phyloP scores from a whole-genome alignment of 2,113 vertebrate genomes.

The Saguinus midas region DNA sequence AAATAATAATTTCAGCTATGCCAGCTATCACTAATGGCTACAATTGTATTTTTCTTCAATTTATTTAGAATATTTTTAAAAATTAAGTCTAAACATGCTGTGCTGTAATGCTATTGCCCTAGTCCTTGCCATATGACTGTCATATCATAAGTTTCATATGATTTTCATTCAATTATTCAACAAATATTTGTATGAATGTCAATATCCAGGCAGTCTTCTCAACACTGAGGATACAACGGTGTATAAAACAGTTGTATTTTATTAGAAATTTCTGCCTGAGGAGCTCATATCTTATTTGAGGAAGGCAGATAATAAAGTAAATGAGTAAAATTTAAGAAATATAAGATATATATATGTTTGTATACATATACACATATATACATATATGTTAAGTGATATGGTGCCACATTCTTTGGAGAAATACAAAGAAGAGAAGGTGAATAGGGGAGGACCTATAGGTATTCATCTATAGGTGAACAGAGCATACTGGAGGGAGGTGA shows the following conservation, averaged over 20 bases:
- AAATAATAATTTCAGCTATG: not conserved
- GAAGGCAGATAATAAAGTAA: not conserved
- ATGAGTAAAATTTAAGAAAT: not conserved
- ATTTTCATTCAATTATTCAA: not conserved
- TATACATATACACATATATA: not conserved
- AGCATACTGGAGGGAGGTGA: not conserved
- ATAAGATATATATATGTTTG: not conserved
- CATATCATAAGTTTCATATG: not conserved
- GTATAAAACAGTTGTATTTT: not conserved
- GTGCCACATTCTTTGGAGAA: not conserved
- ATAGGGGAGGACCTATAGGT: not conserved
- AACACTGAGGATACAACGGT: not conserved
- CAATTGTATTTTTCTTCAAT: conserved; percentile 7
- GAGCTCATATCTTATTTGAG: not conserved
- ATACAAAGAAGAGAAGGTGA: not conserved
- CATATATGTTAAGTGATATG: not conserved
- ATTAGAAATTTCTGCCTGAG: not conserved
- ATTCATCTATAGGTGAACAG: not conserved
- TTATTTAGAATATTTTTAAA: not conserved
- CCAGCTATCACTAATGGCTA: not conserved
- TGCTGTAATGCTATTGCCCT: not conserved
- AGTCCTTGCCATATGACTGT: not conserved
- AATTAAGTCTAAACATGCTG: not conserved
- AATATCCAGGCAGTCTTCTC: not conserved
- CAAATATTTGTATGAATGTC: not conserved